Conservation (phyloP, 2,113 vertebrate species). For the Bubo scandiacus region DNA sequence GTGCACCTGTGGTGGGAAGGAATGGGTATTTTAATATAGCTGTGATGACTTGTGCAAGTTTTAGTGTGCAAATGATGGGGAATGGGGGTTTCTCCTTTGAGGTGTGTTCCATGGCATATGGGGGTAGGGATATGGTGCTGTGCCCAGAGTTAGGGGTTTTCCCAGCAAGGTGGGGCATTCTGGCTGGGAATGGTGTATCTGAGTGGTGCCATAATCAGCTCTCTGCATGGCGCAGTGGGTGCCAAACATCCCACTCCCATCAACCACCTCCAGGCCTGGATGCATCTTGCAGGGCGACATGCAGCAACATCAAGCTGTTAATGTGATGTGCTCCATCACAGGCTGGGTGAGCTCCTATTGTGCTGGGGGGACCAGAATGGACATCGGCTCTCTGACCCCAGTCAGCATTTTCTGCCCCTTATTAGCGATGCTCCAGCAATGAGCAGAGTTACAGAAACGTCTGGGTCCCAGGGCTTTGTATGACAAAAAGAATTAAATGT, state of each 20-base stretch:
- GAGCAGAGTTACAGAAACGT: neutral
- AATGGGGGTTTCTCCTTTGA: no score
- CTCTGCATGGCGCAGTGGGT: no score
- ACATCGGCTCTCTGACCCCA: neutral
- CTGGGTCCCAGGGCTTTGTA: accelerated
- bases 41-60: neutral
- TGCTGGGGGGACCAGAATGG: neutral
- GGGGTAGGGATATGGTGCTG: no score
- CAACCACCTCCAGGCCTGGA: neutral
- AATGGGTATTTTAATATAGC: neutral
- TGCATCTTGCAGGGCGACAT: neutral
- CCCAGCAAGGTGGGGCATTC: no score
- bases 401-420: neutral
- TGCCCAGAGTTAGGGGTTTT: no score
- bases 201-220: no score
- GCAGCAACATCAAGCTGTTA: no score
- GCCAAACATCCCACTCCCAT: neutral
- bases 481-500: neutral
- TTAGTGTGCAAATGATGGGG: no score
- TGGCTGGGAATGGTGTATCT: no score
- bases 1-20: neutral
- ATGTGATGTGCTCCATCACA: accelerated
- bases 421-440: accelerated
- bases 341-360: neutral
- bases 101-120: no score